These are phyloP conservation scores for Boulengeromyrus knoepffleri DNA, from an alignment of 2,113 vertebrate genomes.

Conservation along the genomic window DNA sequence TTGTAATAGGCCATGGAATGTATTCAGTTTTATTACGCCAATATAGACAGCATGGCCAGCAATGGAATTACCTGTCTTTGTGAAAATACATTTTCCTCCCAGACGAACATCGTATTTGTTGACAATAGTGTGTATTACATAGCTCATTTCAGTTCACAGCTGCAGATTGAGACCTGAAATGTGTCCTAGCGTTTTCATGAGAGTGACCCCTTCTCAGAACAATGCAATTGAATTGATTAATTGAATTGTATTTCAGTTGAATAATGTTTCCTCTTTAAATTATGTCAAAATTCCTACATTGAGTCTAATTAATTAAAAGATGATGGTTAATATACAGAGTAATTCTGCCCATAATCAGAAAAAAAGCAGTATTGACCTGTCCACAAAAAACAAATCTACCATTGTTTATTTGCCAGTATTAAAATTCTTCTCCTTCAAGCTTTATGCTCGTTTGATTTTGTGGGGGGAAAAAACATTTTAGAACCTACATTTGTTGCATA, in stretches of 20 bases:
- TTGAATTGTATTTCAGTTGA: neutral
- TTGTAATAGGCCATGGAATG: neutral
- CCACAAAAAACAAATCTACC: conserved; percentile 2
- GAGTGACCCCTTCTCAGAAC: neutral
- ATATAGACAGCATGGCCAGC: neutral
- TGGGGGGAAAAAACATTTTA: neutral
- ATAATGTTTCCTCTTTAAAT: neutral
- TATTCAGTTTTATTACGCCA: neutral
- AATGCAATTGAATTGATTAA: neutral
- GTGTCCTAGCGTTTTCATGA: neutral
- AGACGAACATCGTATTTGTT: neutral
- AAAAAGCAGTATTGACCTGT: neutral
- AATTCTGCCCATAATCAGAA: conserved; percentile 2
- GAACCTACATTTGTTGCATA: neutral
- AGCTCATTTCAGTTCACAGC: neutral
- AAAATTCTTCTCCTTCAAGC: neutral
- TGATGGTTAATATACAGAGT: neutral
- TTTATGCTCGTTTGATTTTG: neutral
- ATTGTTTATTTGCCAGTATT: conserved; percentile 11
- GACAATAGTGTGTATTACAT: neutral
- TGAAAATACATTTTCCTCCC: conserved; percentile 4
- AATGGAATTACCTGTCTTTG: neutral
- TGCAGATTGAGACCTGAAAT: neutral
- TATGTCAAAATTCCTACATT: neutral
- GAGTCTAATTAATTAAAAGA: neutral